Percentiles rank a stretch among this genome's conserved stretches.
These are phyloP conservation scores for Myotis planiceps DNA, from an alignment of 2,797 vertebrate genomes.

Conservation along the genomic window DNA sequence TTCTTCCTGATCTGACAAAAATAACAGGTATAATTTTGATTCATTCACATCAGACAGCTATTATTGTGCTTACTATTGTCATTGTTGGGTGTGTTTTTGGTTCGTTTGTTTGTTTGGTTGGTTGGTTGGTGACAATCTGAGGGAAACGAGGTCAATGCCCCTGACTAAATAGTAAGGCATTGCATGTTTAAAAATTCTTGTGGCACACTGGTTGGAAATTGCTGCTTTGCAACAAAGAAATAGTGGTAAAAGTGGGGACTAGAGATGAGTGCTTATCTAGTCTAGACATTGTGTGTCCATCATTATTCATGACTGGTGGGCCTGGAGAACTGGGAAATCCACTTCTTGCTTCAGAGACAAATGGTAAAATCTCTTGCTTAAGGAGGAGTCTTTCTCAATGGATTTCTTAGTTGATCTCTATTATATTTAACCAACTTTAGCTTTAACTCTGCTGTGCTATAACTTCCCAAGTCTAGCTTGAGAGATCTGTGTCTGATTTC, in stretches of 20 bases:
- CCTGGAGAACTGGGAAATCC: not conserved
- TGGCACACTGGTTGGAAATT: not conserved
- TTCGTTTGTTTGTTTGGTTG: not conserved
- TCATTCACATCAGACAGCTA: not conserved
- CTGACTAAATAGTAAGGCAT: not conserved
- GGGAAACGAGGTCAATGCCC: not conserved
- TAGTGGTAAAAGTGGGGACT: not conserved
- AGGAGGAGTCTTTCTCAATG: conserved; percentile 5
- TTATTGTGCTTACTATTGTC: not conserved
- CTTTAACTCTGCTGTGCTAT: not conserved
- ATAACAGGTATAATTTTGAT: not conserved
- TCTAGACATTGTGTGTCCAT: not conserved
- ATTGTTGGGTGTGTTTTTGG: not conserved
- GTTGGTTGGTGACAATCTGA: not conserved
- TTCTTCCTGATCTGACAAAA: not conserved
- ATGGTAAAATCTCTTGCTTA: conserved; percentile 2
- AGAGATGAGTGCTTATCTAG: not conserved
- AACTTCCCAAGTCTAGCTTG: not conserved
- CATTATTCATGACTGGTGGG: not conserved
- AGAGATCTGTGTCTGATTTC: not conserved
- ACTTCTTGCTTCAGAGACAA: not conserved
- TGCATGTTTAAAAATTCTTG: not conserved
- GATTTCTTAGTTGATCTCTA: not conserved
- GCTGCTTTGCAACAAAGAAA: not conserved
- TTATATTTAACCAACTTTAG: not conserved